phyloP scores from a whole-genome alignment of 2,888 invertebrate genomes.

The Piscicola geometra region DNA sequence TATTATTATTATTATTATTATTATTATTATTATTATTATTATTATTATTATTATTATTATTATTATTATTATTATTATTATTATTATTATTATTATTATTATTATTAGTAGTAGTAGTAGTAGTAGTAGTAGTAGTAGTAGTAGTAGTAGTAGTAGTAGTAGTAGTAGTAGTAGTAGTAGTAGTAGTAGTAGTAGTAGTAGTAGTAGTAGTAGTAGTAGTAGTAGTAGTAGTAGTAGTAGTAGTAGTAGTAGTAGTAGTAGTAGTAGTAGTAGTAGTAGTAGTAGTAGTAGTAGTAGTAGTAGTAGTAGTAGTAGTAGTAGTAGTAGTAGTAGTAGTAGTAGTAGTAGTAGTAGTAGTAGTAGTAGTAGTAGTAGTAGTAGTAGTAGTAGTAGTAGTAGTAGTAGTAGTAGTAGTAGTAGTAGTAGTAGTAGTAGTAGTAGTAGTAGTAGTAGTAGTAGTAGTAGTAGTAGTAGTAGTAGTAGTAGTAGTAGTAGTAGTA shows the following conservation, averaged over 20 bases:
- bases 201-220: background rate
- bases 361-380: background rate
- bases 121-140: conserved; percentile 16
- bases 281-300: background rate
- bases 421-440: no score
- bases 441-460: no score
- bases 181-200: conserved; percentile 16
- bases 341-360: no score
- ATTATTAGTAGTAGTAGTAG: background rate
- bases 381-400: no score
- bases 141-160: conserved; percentile 24
- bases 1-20: no score
- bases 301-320: no score
- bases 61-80: conserved; percentile 2
- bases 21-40: no score
- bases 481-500: no score
- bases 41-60: background rate
- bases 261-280: background rate
- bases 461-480: background rate
- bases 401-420: background rate
- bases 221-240: conserved; percentile 11
- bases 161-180: conserved; percentile 22
- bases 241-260: background rate
- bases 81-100: background rate
- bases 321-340: background rate